Conservation (phyloP, 2,797 vertebrate genomes). For the Nasua narica region DNA sequence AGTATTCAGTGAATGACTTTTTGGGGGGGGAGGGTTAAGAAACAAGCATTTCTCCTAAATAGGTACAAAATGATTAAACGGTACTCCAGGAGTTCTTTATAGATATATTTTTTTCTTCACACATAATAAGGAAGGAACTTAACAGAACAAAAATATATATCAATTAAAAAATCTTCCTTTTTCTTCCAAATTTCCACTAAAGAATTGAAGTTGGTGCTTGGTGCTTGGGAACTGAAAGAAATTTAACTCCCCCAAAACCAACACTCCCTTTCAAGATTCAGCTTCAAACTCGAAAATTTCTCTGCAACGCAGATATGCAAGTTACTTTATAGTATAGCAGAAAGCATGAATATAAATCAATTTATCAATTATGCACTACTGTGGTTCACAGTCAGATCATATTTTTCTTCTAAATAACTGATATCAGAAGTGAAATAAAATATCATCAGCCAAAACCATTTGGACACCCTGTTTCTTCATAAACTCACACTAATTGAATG, state of each 20-base stretch:
- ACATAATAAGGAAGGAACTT: not conserved
- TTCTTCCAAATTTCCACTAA: not conserved
- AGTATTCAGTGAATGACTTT: not conserved
- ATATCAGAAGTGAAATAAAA: not conserved
- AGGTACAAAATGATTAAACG: not conserved
- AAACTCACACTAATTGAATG: not conserved
- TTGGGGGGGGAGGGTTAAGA: too few species aligned
- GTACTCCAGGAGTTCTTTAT: not conserved
- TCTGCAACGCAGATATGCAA: not conserved
- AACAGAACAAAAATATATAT: constrained; percentile 9
- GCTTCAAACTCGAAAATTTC: not conserved
- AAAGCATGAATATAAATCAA: not conserved
- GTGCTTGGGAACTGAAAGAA: not conserved
- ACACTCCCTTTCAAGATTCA: not conserved
- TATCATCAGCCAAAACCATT: not conserved
- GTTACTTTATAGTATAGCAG: not conserved
- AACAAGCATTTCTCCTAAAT: not conserved
- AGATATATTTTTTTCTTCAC: not conserved
- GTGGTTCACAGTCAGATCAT: not conserved
- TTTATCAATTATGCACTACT: not conserved
- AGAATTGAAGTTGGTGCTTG: not conserved
- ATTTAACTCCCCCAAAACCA: not conserved
- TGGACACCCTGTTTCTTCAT: not conserved
- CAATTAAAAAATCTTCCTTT: not conserved
- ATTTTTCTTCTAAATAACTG: not conserved